These are phyloP conservation scores for Sorex fumeus DNA, from an alignment of 2,113 vertebrate species.

Conservation along the genomic window DNA sequence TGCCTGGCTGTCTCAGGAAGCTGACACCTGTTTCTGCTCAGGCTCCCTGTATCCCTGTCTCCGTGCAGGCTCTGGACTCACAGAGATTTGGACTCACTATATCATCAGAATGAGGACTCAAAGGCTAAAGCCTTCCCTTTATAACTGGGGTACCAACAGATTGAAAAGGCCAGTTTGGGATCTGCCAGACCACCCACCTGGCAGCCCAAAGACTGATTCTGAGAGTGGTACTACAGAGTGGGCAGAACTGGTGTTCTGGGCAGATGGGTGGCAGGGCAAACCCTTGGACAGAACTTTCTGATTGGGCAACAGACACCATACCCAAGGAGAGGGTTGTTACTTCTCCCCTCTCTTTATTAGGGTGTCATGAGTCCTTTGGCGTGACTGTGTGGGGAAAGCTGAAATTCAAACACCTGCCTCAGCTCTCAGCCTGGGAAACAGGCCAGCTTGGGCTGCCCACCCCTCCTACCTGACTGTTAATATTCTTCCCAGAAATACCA, in stretches of 20 bases:
- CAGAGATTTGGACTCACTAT: not conserved
- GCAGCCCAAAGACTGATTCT: not conserved
- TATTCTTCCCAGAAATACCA: not conserved
- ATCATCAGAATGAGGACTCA: not conserved
- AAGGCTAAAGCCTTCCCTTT: not conserved
- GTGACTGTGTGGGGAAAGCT: constrained; percentile 21
- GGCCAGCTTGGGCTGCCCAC: not conserved
- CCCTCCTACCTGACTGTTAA: not conserved
- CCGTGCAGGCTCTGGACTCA: not conserved
- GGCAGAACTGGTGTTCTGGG: not conserved
- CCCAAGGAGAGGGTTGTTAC: not conserved
- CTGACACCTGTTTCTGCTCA: not conserved
- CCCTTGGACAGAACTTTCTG: not conserved
- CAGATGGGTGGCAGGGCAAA: not conserved
- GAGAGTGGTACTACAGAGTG: not conserved
- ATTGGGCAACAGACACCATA: not conserved
- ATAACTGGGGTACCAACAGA: not conserved
- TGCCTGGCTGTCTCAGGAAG: not conserved
- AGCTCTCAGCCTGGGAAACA: constrained; percentile 38
- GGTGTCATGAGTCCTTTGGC: not conserved
- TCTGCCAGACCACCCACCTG: not conserved
- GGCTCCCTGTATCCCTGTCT: not conserved
- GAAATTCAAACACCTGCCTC: constrained; percentile 20
- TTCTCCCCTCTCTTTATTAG: not conserved
- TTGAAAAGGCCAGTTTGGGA: not conserved